Conservation (phyloP, 2,888 invertebrate genomes). For the Eulithis testata region DNA sequence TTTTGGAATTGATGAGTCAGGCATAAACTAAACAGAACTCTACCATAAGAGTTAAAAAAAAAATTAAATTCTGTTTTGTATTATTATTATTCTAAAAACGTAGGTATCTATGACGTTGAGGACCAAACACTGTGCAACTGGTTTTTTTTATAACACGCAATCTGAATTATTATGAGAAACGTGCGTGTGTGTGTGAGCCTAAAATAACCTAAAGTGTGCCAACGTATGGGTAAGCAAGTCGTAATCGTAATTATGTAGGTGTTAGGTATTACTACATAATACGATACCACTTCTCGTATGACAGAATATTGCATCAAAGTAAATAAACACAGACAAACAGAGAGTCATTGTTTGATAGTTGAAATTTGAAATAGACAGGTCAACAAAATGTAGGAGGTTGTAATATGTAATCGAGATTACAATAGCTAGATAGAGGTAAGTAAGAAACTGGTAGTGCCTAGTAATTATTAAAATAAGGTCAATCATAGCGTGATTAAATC, state of each 20-base stretch:
- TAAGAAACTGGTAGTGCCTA: too few species aligned
- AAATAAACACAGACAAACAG: constrained; percentile 9
- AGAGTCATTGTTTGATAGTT: constrained; percentile 6
- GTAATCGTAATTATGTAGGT: constrained; percentile 9
- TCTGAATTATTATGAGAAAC: constrained; percentile 5
- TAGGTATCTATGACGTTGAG: background rate
- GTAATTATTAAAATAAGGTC: too few species aligned
- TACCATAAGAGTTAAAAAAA: too few species aligned
- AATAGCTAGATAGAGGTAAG: too few species aligned
- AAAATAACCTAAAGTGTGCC: constrained; percentile 13
- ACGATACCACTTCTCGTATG: constrained; percentile 17
- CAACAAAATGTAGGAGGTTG: background rate
- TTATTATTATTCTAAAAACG: too few species aligned
- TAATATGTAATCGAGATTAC: too few species aligned
- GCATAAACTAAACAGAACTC: too few species aligned
- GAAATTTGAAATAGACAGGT: background rate
- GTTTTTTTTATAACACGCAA: constrained; percentile 6
- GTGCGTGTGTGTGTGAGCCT: constrained; percentile 3
- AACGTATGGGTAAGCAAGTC: constrained; percentile 10
- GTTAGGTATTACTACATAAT: constrained; percentile 4
- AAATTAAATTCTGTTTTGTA: too few species aligned
- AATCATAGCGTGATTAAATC: too few species aligned
- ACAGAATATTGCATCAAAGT: constrained; percentile 15
- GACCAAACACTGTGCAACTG: background rate
- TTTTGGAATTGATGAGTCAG: too few species aligned